phyloP scores from a whole-genome alignment of 2,888 invertebrate genomes.

The Drosophila greeni region DNA sequence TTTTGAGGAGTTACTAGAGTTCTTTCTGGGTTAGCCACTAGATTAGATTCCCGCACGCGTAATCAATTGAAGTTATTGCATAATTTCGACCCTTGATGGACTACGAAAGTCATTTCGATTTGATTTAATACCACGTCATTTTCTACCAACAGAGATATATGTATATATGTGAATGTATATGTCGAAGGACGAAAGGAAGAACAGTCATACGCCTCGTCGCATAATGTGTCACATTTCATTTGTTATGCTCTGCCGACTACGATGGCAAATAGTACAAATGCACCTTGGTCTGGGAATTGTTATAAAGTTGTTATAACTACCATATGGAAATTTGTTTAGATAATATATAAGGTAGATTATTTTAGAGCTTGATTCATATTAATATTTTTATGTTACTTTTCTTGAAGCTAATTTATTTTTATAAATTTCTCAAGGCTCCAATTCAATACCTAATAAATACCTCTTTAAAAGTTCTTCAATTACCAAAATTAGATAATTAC shows the following conservation, averaged over 20 bases:
- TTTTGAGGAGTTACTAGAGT: conserved; percentile 1
- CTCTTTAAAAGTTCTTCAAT: too few relatives aligned
- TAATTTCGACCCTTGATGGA: conserved; percentile 68
- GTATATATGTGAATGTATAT: not conserved
- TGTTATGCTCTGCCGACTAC: conserved; percentile 59
- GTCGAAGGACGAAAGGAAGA: conserved; percentile 36
- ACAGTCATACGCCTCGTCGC: conserved; percentile 72
- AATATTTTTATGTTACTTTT: too few relatives aligned
- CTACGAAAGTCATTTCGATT: conserved; percentile 70
- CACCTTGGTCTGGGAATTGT: conserved; percentile 5
- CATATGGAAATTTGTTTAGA: too few relatives aligned
- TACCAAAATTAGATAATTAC: not conserved
- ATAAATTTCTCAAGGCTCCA: too few relatives aligned
- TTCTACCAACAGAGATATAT: conserved; percentile 8
- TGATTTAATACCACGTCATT: conserved; percentile 59
- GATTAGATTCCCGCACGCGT: conserved; percentile 61
- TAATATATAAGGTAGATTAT: too few relatives aligned
- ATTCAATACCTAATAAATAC: not conserved
- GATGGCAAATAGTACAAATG: conserved; percentile 32
- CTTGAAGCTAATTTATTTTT: not conserved
- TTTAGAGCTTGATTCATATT: too few relatives aligned
- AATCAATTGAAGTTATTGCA: conserved; percentile 72
- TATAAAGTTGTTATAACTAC: not conserved
- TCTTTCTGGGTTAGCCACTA: conserved; percentile 34
- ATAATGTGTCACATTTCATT: conserved; percentile 74